Evolutionary conservation across 2,888 invertebrate species (phyloP), one percentile per base, ranked within the genome.

Genomic region (Drosophila testacea): DNA sequence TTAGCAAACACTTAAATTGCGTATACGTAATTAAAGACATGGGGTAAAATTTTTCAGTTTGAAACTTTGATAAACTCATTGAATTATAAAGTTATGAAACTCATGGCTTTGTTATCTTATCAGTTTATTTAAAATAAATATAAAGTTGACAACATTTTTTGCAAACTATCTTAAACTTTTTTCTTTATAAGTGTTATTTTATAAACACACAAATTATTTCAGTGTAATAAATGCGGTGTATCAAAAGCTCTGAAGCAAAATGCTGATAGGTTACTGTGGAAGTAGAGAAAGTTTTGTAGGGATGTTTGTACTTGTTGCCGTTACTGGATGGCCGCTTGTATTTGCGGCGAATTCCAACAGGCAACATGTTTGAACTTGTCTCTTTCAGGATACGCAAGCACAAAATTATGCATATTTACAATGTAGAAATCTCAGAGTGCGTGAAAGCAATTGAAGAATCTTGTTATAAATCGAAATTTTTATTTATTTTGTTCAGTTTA

Each of bases 271-370:
- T 79, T 79, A 69, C 62, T 74, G 63, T 34, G 60, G 39, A 69
- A 11, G 46, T 42, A 48, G 65, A 57, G 69, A 69, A 13, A 57
- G 30, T 54, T 36, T 32, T 42, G 39, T 69, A 52, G 74, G 76
- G 75, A 66, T 77, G 76, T 63, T 76, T 77, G 60, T 75, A 82
- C 86, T 87, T 89, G 88, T 89, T 89, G 86, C 88, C 85, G 67
- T 75, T 80, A 69, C 65, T 73, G 56, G 57, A 30, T n/a, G 47
- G 55, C 39, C 51, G 69, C 41, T 61, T 56, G 22, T 42, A 65
- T 52, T 77, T 78, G 73, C 76, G 81, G 89, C 90, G 81, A 91
- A 89, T 88, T 89, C 67, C 30, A 50, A 16, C 44, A 50, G 51
- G 44, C 89, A 89, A 90, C 91, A 83, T 87, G 91, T 89, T 88